These are phyloP conservation scores for Molanna angustata DNA, from an alignment of 2,888 invertebrate genomes.

Conservation along the genomic window DNA sequence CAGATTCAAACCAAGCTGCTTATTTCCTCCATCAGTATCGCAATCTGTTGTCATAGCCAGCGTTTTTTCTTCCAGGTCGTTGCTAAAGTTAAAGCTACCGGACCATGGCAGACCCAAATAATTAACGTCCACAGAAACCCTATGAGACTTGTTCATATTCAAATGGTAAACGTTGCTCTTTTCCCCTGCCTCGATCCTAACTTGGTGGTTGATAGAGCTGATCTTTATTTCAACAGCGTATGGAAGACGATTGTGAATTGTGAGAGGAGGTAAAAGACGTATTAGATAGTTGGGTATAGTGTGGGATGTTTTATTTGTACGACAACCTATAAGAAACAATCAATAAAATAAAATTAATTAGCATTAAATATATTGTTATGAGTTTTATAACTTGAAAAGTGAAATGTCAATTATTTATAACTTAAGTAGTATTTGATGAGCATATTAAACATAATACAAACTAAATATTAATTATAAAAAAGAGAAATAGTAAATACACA, in stretches of 20 bases:
- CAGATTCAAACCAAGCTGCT: slow-evolving; percentile 66
- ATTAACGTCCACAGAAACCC: slow-evolving; percentile 50
- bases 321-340: slow-evolving; percentile 40
- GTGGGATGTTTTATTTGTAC: slow-evolving; percentile 45
- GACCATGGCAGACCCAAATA: slow-evolving; percentile 70
- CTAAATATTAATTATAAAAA: too few species aligned
- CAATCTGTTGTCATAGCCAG: slow-evolving; percentile 65
- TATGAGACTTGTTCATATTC: slow-evolving; percentile 58
- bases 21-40: slow-evolving; percentile 62
- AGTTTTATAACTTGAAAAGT: too few species aligned
- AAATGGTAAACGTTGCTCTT: slow-evolving; percentile 66
- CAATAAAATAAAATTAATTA: neutral
- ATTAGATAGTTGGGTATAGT: slow-evolving; percentile 71
- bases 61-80: slow-evolving; percentile 63
- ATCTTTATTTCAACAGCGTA: slow-evolving; percentile 64
- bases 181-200: slow-evolving; percentile 70
- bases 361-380: too few species aligned
- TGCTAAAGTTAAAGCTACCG: slow-evolving; percentile 65
- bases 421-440: too few species aligned
- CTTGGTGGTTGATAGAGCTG: slow-evolving; percentile 47
- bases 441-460: too few species aligned
- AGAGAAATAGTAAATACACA: too few species aligned
- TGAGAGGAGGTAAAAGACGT: slow-evolving; percentile 69
- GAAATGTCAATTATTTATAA: too few species aligned
- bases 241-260: slow-evolving; percentile 74